Percentiles rank a stretch among this genome's conserved stretches.
These are phyloP conservation scores for Serilophus lunatus DNA, from an alignment of 2,113 vertebrate species.

Conservation along the genomic window DNA sequence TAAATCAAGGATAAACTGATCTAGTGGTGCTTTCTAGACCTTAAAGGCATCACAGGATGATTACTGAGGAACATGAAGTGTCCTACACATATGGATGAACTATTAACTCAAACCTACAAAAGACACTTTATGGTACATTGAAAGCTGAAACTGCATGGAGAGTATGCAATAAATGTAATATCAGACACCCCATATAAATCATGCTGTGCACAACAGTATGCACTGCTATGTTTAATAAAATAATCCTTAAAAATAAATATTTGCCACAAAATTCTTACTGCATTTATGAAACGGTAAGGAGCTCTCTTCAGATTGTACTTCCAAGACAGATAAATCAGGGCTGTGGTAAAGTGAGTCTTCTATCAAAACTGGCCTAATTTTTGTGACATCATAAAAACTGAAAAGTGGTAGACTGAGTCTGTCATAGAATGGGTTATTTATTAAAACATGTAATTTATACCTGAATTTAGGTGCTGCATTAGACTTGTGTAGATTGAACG, in stretches of 20 bases:
- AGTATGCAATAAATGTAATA: neutral
- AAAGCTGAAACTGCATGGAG: neutral
- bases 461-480: neutral
- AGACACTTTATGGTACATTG: neutral
- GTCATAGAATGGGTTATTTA: neutral
- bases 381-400: neutral
- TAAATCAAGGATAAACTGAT: neutral
- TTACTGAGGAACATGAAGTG: neutral
- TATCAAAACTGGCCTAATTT: neutral
- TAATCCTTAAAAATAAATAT: neutral
- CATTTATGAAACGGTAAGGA: neutral
- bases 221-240: neutral
- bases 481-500: neutral
- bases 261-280: neutral
- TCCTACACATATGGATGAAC: neutral
- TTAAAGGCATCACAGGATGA: neutral
- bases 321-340: neutral
- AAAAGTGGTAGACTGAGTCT: neutral
- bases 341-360: neutral
- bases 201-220: neutral
- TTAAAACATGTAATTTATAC: neutral
- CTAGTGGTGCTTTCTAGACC: neutral
- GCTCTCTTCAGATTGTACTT: neutral
- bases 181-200: neutral
- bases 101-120: neutral